Percentiles rank a stretch among this genome's conserved stretches.
phyloP scores from a whole-genome alignment of 1,140 invertebrate species.

The Heliothis subflexa region DNA sequence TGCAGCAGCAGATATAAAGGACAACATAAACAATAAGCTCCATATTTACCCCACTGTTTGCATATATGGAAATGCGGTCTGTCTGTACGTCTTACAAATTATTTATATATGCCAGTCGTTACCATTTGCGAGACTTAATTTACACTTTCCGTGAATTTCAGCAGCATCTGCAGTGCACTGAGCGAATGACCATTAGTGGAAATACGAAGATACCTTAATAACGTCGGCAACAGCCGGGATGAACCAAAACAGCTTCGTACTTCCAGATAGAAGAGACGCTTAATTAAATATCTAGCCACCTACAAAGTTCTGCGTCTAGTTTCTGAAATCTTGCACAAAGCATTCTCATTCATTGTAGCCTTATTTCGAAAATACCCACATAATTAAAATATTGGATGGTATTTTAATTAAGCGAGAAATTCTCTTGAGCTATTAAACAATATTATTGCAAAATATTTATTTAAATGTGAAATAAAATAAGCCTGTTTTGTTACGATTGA shows the following conservation, averaged over 20 bases:
- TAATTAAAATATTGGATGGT: neutral
- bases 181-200: constrained; percentile 10
- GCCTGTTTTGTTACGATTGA: neutral
- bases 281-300: constrained; percentile 17
- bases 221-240: constrained; percentile 4
- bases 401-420: constrained; percentile 1
- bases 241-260: constrained; percentile 9
- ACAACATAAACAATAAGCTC: constrained; percentile 2
- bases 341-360: neutral
- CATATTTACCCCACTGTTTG: neutral
- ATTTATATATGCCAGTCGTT: constrained; percentile 34
- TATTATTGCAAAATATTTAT: neutral
- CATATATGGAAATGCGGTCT: constrained; percentile 9
- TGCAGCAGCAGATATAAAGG: constrained; percentile 5
- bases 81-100: constrained; percentile 19
- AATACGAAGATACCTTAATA: constrained; percentile 47
- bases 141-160: constrained; percentile 19
- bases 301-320: neutral
- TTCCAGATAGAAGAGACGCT: neutral
- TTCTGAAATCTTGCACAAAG: neutral
- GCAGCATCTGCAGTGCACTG: constrained; percentile 24
- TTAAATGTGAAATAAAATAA: neutral
- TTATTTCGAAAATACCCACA: neutral
- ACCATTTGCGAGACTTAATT: constrained; percentile 9
- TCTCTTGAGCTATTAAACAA: neutral